Evolutionary conservation across 2,113 vertebrate genomes (phyloP), one percentile per base, ranked within the genome.

Genomic region (Tragelaphus scriptus): DNA sequence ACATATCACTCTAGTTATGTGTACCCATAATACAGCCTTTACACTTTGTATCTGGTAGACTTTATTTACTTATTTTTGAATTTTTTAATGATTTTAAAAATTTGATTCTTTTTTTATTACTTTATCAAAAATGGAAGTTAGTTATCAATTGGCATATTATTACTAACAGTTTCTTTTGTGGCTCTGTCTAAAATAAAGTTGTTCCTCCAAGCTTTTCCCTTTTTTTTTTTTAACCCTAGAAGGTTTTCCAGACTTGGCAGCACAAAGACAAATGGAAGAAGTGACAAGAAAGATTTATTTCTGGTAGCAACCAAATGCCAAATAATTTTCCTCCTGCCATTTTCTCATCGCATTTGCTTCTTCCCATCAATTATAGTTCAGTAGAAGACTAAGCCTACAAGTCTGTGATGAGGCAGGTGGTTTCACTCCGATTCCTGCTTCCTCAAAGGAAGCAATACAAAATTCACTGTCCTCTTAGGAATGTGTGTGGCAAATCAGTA

Each of bases 151-250:
- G 26, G 26, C 9, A 23, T 26, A n/a, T 84, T 91, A 84, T 12
- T 49, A 23, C 53, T 71, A 82, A 85, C 9, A 28, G 17, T 59
- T 82, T 82, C 13, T 93, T 90, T 58, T 90, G 77, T 80, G 92
- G 25, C 30, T 79, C 65, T 95, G 49, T 61, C 59, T 89, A 36
- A 81, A 88, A 88, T 85, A 92, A 96, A 95, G 36, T 49, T 96
- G 32, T 47, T 93, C 9, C 36, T 84, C 55, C 63, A 23, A 30
- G 65, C 49, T 28, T 96, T 61, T 58, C 21, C 32, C 26, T 32
- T 56, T 32, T 59, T 59, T 91, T 44, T 55, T 40, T 75, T 85
- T 90, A 6, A 26, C 23, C 79, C 47, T 90, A 61, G 82, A 79
- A 94, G 89, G 44, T 92, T 96, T 79, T 30, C 91, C 51, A 80